A percentile compares a stretch with the other conserved stretches of the same genome.
These are phyloP conservation scores for Vipera latastei DNA, from an alignment of 2,797 vertebrate genomes.

Conservation along the genomic window DNA sequence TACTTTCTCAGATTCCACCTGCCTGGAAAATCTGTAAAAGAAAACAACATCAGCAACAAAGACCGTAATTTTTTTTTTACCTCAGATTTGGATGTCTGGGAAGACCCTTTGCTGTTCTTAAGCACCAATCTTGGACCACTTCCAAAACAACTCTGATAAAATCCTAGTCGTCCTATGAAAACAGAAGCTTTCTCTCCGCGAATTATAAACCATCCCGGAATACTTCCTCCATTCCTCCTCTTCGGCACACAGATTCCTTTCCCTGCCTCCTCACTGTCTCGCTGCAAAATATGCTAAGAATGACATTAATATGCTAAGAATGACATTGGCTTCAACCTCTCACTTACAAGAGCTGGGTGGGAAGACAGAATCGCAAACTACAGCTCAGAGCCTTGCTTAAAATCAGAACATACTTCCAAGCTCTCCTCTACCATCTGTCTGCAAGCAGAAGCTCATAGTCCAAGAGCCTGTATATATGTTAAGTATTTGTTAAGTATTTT, in stretches of 20 bases:
- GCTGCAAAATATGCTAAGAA: constrained; percentile 19
- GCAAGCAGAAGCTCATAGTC: background rate
- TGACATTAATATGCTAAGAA: constrained; percentile 17
- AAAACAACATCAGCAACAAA: background rate
- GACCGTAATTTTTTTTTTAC: background rate
- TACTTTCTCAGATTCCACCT: constrained; percentile 18
- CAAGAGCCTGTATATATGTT: background rate
- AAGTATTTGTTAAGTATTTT: too few species aligned
- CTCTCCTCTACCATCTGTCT: background rate
- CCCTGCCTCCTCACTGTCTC: background rate
- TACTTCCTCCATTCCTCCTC: constrained; percentile 26
- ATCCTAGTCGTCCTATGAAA: constrained; percentile 33
- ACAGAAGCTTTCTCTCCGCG: constrained; percentile 42
- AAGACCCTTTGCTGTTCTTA: constrained; percentile 25
- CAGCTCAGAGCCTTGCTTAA: constrained; percentile 24
- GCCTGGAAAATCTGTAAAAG: background rate
- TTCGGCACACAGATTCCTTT: constrained; percentile 21
- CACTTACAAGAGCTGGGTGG: constrained; percentile 33
- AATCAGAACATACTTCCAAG: background rate
- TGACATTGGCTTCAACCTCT: background rate
- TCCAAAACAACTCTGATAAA: constrained; percentile 54
- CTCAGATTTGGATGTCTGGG: constrained; percentile 2
- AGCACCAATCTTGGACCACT: constrained; percentile 32
- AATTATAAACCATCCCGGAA: constrained; percentile 37
- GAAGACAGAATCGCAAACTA: background rate